These are phyloP conservation scores for Camelus bactrianus DNA, from an alignment of 2,113 vertebrate genomes.

Conservation along the genomic window DNA sequence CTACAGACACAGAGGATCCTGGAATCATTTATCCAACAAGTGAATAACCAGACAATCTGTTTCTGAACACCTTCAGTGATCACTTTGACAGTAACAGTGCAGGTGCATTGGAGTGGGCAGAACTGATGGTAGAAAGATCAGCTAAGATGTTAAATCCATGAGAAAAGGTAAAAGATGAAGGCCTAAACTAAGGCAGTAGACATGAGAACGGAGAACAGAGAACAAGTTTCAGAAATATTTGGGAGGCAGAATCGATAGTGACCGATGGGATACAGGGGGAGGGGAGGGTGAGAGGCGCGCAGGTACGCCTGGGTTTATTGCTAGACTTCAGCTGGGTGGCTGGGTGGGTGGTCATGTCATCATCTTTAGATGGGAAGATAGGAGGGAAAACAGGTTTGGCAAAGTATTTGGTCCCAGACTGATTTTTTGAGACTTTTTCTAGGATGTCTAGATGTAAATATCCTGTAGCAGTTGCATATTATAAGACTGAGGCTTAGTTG, in stretches of 20 bases:
- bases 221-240: not conserved
- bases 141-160: too few species aligned
- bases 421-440: not conserved
- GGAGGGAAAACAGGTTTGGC: not conserved
- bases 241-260: not conserved
- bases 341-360: not conserved
- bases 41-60: not conserved
- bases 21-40: not conserved
- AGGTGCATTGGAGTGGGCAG: not conserved
- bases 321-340: not conserved
- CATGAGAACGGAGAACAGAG: not conserved
- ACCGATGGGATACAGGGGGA: not conserved
- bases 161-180: not conserved
- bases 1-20: not conserved
- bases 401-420: not conserved
- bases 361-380: not conserved
- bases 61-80: not conserved
- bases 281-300: not conserved
- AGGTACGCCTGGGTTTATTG: not conserved
- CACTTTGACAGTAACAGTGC: not conserved
- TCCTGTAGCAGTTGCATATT: not conserved
- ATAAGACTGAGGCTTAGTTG: not conserved
- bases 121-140: not conserved
- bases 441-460: not conserved
- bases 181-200: not conserved